phyloP scores from a whole-genome alignment of 1,140 invertebrate species.

The Trachymyrmex cornetzi region DNA sequence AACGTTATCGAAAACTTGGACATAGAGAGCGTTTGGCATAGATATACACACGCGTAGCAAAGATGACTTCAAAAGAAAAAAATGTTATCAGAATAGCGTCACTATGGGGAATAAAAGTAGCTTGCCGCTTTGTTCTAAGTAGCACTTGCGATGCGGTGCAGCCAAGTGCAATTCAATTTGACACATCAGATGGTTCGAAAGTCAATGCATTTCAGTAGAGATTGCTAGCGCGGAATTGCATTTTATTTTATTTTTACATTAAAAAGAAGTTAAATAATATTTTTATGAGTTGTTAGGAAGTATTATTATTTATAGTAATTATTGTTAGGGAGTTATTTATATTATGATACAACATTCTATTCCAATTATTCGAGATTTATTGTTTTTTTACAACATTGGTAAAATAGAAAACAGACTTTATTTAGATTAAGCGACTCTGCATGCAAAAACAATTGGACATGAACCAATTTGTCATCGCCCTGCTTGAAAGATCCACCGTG shows the following conservation, averaged over 20 bases:
- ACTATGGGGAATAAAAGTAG: background rate
- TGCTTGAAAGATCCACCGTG: too few species aligned
- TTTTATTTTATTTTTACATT: background rate
- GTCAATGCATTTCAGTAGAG: background rate
- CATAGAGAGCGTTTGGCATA: background rate
- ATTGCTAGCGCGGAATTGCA: background rate
- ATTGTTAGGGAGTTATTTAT: background rate
- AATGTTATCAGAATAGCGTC: background rate
- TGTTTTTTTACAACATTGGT: background rate
- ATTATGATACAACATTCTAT: background rate
- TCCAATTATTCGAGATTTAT: background rate
- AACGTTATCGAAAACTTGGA: slow-evolving; percentile 9
- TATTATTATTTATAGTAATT: background rate
- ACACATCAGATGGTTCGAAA: background rate
- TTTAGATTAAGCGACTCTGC: slow-evolving; percentile 4
- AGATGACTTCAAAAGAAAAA: slow-evolving; percentile 7
- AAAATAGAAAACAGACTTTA: background rate
- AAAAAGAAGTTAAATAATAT: background rate
- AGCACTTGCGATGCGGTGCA: slow-evolving; percentile 12
- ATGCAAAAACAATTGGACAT: background rate
- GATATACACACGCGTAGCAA: background rate
- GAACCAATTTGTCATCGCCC: background rate
- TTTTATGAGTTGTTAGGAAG: background rate
- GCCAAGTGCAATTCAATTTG: slow-evolving; percentile 31
- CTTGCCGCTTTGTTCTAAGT: slow-evolving; percentile 20